Percentiles rank a stretch among this genome's conserved stretches.
Conservation (phyloP, 2,797 vertebrate genomes). For the Gymnoscopelus microlampas region DNA sequence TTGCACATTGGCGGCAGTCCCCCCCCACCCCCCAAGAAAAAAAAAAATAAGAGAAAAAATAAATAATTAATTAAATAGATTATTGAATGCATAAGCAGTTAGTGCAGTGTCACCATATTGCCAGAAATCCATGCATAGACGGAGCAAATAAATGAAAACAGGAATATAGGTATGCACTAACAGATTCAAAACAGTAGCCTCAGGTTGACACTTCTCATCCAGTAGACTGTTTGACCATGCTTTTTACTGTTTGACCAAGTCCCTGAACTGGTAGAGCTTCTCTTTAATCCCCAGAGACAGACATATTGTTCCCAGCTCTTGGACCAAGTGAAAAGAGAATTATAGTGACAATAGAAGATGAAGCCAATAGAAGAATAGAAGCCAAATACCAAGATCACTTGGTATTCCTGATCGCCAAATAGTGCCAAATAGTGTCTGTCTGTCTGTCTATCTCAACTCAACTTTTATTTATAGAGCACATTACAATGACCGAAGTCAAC, state of each 20-base stretch:
- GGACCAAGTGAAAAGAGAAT: neutral
- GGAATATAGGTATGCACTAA: no score
- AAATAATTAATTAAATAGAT: neutral
- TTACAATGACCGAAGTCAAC: no score
- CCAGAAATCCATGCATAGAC: neutral
- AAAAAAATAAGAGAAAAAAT: no score
- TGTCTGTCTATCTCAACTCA: no score
- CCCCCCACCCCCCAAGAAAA: no score
- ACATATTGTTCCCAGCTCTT: constrained; percentile 6
- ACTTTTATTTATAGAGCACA: no score
- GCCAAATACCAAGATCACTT: neutral
- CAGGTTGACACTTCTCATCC: neutral
- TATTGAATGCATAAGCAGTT: neutral
- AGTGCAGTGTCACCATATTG: neutral
- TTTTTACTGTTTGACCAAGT: no score
- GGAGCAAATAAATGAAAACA: neutral
- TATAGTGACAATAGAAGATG: neutral
- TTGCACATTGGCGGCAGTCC: no score
- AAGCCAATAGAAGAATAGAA: neutral
- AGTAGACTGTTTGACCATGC: neutral
- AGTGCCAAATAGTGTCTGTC: no score
- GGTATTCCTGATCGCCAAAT: no score
- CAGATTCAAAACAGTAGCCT: neutral
- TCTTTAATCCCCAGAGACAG: constrained; percentile 2
- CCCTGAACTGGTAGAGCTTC: neutral